Evolutionary conservation across 2,888 invertebrate genomes (phyloP).

Genomic region (Muschampia plurimacula): DNA sequence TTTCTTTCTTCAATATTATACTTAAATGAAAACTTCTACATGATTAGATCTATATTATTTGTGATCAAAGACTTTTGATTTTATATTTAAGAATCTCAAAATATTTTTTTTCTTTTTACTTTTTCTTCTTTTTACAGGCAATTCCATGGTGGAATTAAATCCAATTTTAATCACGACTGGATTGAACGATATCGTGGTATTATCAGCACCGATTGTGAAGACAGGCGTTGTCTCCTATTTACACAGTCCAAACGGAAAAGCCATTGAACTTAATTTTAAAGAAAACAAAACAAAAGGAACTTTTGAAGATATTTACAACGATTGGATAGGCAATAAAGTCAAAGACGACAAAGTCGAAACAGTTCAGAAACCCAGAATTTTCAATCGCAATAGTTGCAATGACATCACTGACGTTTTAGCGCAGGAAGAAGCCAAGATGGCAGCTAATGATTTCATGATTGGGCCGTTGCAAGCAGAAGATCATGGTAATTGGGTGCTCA

Average conservation of each 20-base stretch:
- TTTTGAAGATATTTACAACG: neutral
- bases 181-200: conserved; percentile 59
- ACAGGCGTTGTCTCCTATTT: conserved; percentile 56
- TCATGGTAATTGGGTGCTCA: conserved; percentile 75
- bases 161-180: conserved; percentile 55
- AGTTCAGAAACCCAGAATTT: conserved; percentile 43
- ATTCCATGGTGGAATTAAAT: conserved; percentile 59
- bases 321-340: neutral
- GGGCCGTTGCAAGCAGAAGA: conserved; percentile 66
- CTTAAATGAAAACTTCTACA: too few species aligned
- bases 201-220: conserved; percentile 60
- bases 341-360: conserved; percentile 30
- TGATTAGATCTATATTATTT: too few species aligned
- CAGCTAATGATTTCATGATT: conserved; percentile 61
- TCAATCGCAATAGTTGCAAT: conserved; percentile 46
- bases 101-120: too few species aligned
- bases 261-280: conserved; percentile 49
- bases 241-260: conserved; percentile 62
- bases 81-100: neutral
- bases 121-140: conserved; percentile 60
- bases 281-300: neutral
- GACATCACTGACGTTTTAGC: conserved; percentile 43
- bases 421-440: conserved; percentile 47
- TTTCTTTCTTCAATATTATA: too few species aligned
- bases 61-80: neutral